phyloP scores from a whole-genome alignment of 1,140 invertebrate genomes.

The Pygmarrhopalites habei region DNA sequence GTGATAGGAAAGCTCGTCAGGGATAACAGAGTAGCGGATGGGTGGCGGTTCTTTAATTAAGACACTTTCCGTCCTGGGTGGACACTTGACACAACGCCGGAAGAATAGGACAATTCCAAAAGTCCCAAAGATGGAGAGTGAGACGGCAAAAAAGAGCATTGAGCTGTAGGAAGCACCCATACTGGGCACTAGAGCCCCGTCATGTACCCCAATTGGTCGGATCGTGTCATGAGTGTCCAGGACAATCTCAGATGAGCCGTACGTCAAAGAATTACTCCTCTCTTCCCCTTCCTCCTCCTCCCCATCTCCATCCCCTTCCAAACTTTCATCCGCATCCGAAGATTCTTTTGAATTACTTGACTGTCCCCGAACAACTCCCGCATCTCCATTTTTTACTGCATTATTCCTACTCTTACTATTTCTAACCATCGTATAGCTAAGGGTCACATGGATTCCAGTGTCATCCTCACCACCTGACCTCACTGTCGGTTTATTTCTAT shows the following conservation, averaged over 20 bases:
- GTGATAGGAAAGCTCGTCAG: slow-evolving; percentile 37
- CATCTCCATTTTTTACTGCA: neutral
- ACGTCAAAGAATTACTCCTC: neutral
- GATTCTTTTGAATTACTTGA: too few species aligned
- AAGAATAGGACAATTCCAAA: slow-evolving; percentile 41
- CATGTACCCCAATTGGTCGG: neutral
- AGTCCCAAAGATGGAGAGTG: slow-evolving; percentile 41
- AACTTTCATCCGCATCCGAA: too few species aligned
- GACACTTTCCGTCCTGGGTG: slow-evolving; percentile 34
- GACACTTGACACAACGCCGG: slow-evolving; percentile 41
- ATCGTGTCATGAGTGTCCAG: neutral
- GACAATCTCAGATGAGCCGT: neutral
- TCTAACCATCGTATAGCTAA: neutral
- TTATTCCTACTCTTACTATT: neutral
- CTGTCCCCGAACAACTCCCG: neutral
- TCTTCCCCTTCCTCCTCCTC: neutral
- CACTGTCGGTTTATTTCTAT: neutral
- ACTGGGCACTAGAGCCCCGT: neutral
- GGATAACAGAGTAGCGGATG: slow-evolving; percentile 39
- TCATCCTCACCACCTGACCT: neutral
- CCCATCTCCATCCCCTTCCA: too few species aligned
- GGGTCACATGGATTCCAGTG: neutral
- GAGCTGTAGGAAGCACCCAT: slow-evolving; percentile 28
- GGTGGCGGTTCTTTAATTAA: slow-evolving; percentile 38
- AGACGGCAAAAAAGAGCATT: slow-evolving; percentile 41